Percentiles rank a stretch among this genome's conserved stretches.
Evolutionary conservation across 53 echinoderm and acorn worm species (phyloP).

Genomic region (Holothuria scabra): DNA sequence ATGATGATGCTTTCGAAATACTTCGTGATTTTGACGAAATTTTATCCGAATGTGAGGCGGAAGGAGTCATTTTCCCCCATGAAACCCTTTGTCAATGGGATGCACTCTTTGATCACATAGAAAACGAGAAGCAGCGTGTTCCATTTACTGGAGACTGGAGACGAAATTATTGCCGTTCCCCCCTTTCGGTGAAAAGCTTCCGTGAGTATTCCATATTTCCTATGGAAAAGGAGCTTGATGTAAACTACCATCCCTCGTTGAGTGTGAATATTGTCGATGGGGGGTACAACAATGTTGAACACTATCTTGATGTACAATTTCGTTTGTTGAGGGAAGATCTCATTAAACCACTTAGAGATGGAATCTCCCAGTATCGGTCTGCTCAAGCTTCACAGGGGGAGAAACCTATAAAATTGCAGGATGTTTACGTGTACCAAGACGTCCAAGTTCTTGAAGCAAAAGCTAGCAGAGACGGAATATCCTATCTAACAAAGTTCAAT

Average conservation of each 20-base stretch:
- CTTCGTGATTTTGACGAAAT: slow-evolving; percentile 55
- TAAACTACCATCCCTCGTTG: slow-evolving; percentile 3
- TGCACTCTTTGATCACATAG: slow-evolving; percentile 40
- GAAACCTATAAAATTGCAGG: slow-evolving; percentile 56
- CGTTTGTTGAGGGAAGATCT: slow-evolving; percentile 83
- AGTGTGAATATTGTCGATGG: slow-evolving; percentile 42
- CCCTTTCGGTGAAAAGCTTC: slow-evolving; percentile 6
- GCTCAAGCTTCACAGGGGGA: slow-evolving; percentile 13
- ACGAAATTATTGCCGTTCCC: slow-evolving; percentile 10
- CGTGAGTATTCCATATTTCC: neutral
- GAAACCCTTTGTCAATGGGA: slow-evolving; percentile 36
- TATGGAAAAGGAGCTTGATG: neutral
- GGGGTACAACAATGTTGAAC: slow-evolving; percentile 46
- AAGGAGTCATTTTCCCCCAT: slow-evolving; percentile 45
- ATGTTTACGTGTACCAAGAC: slow-evolving; percentile 85
- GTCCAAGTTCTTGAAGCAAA: slow-evolving; percentile 74
- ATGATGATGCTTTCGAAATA: slow-evolving; percentile 54
- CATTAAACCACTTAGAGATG: slow-evolving; percentile 71
- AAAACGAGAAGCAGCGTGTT: slow-evolving; percentile 15
- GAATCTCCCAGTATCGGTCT: slow-evolving; percentile 60
- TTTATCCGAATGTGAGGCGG: slow-evolving; percentile 35
- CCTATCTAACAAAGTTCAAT: slow-evolving; percentile 76
- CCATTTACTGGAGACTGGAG: neutral
- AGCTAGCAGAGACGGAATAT: slow-evolving; percentile 74
- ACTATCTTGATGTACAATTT: slow-evolving; percentile 68